Base-by-base conservation (phyloP, 2,797 vertebrate species). In the Limosa lapponica region DNA sequence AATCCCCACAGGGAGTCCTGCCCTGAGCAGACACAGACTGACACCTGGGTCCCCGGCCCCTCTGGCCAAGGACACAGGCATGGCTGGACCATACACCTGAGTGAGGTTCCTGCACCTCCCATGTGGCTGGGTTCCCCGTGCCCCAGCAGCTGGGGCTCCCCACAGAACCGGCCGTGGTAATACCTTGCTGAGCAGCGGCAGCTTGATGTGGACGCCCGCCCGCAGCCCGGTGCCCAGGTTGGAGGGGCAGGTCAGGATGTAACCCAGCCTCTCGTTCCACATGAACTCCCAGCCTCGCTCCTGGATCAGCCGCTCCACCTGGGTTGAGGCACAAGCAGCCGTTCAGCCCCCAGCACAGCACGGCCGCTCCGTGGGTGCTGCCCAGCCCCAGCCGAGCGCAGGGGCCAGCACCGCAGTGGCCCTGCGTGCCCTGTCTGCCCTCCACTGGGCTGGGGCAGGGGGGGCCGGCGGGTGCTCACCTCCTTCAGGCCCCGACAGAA, bases 221-320 rank as follows among this genome's bases (percentile, higher is more conserved):
- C 99, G 98, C 82, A 99, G 98, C 16, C 99, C 99, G 0, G 99
- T 99, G 96, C 99, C 99, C 96, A 99, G 98, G 98, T 99, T 99
- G 92, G 99, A 99, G 8, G 99, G 99, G 93, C 99, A 99, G 77
- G 99, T 99, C 89, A 99, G 98, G 98, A 99, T 92, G 97, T 99
- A 99, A 16, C 99, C 99, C 79, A 99, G 98, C 37, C 96, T 98
- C 94, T 99, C 99, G 3, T 99, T 99, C 99, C 99, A 99, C 99
- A 99, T 99, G 97, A 99, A 99, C 97, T 99, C 99, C 99, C 99
- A 99, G 92, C 99, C 99, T 94, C 98, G 98, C 93, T 99, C 99
- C 96, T 99, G 98, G 97, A 99, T 99, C 90, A 99, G 97, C 69
- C 95, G 98, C 95, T 99, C 99, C 96, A 99, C 99, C 99, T 99